Evolutionary conservation across 2,888 invertebrate species (phyloP).

Genomic region (Drosophila hamatofila): DNA sequence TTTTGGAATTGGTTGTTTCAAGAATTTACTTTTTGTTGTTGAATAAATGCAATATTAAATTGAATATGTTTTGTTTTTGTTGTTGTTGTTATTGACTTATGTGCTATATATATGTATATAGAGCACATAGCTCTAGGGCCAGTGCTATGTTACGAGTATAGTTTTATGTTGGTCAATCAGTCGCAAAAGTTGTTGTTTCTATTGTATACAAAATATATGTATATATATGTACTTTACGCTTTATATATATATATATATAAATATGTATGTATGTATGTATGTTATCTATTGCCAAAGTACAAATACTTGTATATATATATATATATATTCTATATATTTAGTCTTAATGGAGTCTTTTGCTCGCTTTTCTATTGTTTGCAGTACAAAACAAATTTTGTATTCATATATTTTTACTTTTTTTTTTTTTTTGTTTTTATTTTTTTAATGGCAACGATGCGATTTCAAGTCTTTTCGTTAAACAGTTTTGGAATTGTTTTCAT

Average conservation of each 20-base stretch:
- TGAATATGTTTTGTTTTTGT: slow-evolving; percentile 24
- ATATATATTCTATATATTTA: slow-evolving; percentile 8
- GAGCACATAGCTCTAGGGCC: slow-evolving; percentile 36
- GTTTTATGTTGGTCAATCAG: slow-evolving; percentile 21
- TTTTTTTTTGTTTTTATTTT: neutral
- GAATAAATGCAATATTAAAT: slow-evolving; percentile 51
- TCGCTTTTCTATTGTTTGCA: slow-evolving; percentile 22
- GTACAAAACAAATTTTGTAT: slow-evolving; percentile 34
- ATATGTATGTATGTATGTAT: slow-evolving; percentile 14
- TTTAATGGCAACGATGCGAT: slow-evolving; percentile 62
- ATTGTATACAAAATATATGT: slow-evolving; percentile 39
- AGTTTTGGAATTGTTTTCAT: slow-evolving; percentile 70
- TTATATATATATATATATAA: slow-evolving; percentile 6
- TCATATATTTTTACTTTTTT: neutral
- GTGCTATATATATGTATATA: slow-evolving; percentile 13
- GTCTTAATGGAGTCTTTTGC: slow-evolving; percentile 18
- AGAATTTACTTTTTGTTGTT: slow-evolving; percentile 8
- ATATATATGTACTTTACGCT: slow-evolving; percentile 15
- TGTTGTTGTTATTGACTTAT: slow-evolving; percentile 13
- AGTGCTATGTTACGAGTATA: slow-evolving; percentile 40
- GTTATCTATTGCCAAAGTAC: slow-evolving; percentile 14
- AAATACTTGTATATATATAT: slow-evolving; percentile 25
- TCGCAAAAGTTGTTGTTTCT: slow-evolving; percentile 10
- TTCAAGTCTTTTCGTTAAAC: slow-evolving; percentile 78
- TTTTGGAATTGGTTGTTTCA: slow-evolving; percentile 11